A percentile compares a stretch with the other conserved stretches of the same genome.
phyloP scores from a whole-genome alignment of 2,113 vertebrate genomes.

The Ascaphus truei region DNA sequence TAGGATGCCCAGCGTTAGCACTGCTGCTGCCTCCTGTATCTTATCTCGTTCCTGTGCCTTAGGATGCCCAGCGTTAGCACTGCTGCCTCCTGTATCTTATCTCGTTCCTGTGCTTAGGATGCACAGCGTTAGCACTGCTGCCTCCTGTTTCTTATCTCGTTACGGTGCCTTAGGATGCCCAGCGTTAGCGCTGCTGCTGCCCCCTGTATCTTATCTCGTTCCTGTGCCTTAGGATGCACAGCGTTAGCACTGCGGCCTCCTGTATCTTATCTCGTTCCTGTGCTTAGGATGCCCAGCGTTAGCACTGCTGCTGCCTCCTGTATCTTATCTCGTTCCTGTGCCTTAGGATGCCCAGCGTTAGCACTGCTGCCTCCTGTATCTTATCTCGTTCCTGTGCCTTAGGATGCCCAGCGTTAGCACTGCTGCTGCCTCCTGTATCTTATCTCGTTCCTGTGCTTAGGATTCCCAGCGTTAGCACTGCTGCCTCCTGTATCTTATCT shows the following conservation, averaged over 20 bases:
- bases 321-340: slow-evolving; percentile 13
- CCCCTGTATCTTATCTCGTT: slow-evolving; percentile 11
- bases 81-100: not conserved
- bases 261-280: slow-evolving; percentile 11
- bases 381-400: slow-evolving; percentile 14
- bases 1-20: not conserved
- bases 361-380: not conserved
- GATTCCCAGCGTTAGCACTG: not conserved
- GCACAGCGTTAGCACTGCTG: not conserved
- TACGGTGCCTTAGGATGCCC: slow-evolving; percentile 4
- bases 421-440: not conserved
- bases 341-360: not conserved
- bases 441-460: slow-evolving; percentile 15
- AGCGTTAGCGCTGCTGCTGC: not conserved
- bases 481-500: slow-evolving; percentile 7
- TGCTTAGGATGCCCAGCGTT: not conserved
- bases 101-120: slow-evolving; percentile 5
- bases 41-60: slow-evolving; percentile 14
- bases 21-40: not conserved
- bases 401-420: not conserved
- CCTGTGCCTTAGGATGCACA: slow-evolving; percentile 3
- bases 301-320: not conserved
- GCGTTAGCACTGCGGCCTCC: not conserved
- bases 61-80: not conserved
- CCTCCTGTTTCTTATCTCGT: slow-evolving; percentile 4